Conservation (phyloP, 2,113 vertebrate species). For the Tiliqua scincoides region DNA sequence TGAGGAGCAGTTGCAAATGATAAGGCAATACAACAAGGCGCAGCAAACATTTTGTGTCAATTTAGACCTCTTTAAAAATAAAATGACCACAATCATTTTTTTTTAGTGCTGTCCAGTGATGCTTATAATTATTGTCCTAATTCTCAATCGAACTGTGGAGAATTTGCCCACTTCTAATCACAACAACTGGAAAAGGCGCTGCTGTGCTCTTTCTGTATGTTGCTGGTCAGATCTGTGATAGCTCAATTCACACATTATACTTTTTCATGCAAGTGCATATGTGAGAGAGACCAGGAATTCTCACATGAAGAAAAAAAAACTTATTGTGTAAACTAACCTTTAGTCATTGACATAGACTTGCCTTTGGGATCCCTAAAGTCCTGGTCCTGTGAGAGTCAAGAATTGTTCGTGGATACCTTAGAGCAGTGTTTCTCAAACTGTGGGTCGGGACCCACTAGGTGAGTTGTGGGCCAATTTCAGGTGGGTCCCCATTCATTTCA, state of each 20-base stretch:
- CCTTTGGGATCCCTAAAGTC: not conserved
- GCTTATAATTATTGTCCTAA: constrained; percentile 20
- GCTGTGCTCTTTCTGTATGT: not conserved
- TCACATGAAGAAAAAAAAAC: not conserved
- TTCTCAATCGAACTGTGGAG: not conserved
- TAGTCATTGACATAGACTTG: not conserved
- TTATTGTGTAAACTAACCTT: not conserved
- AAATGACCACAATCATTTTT: not conserved
- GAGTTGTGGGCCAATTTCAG: too few relatives aligned
- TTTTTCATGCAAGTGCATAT: not conserved
- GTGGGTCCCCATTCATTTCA: too few relatives aligned
- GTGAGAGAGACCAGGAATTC: not conserved
- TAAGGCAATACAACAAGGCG: not conserved
- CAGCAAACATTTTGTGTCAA: not conserved
- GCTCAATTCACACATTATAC: not conserved
- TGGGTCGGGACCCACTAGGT: too few relatives aligned
- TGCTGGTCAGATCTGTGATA: not conserved
- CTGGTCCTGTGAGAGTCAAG: not conserved
- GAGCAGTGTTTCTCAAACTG: too few relatives aligned
- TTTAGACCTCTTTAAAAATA: not conserved
- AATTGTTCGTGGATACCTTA: not conserved
- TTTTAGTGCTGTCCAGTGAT: not conserved
- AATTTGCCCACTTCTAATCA: not conserved
- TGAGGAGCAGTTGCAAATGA: not conserved
- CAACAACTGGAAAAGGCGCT: not conserved